Base-by-base conservation (phyloP, 2,113 vertebrate species). In the Corythoichthys haematopterus region DNA sequence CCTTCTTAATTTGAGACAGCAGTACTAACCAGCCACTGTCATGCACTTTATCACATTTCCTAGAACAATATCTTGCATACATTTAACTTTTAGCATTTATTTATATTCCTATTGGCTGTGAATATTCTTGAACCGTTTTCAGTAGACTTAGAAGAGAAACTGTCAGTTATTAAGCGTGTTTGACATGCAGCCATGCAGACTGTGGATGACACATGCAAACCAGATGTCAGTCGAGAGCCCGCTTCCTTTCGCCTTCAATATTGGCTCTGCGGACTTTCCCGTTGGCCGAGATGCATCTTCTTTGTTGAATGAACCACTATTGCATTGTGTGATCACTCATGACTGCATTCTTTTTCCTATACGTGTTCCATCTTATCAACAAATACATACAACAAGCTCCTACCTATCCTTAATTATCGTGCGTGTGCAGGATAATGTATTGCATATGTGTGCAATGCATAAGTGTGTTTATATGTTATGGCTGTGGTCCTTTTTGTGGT, bases 141-240 rank as follows among this genome's bases (percentile, higher is more conserved):
- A 16, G 65, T 2, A 28, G 52, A 66, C 60, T 69, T 67, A 61
- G 73, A 75, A 64, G 52, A 50, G 33, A 51, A 64, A 65, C 20
- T 69, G 81, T 81, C 77, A 61, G 66, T 77, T 64, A 38, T 66
- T 60, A 65, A 75, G 62, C 59, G 48, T 72, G 75, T 75, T 69
- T 87, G 78, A 81, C 69, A 74, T 72, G 63, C 35, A 72, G 68
- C 81, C 70, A 72, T 72, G 76, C 70, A 79, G 75, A 81, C 74
- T 78, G 65, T 55, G 3, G 28, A 69, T 70, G 40, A 62, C 82
- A 82, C 81, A 81, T 87, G 82, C 71, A 33, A 75, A 75, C 81
- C 84, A 86, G 82, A 87, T 87, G 88, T 88, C 78, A 79, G 80
- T 78, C 79, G 80, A 68, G 67, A 75, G 76, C 52, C 57, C 75